phyloP scores from a whole-genome alignment of 2,888 invertebrate species.

The Lycocerus yunnanus region DNA sequence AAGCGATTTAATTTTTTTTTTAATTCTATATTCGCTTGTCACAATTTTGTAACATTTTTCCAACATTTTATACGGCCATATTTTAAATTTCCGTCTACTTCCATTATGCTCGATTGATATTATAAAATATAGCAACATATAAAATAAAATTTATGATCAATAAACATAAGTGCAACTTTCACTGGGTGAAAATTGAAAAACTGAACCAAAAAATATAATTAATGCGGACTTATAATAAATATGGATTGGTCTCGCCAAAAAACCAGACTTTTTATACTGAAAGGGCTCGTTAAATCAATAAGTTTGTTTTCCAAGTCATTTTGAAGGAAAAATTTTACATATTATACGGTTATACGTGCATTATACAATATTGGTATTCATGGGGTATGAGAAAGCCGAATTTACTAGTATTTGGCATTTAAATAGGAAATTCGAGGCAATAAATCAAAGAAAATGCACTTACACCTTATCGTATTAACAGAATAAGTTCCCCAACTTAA shows the following conservation, averaged over 20 bases:
- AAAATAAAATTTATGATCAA: background rate
- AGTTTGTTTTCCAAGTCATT: background rate
- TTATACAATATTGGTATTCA: slow-evolving; percentile 16
- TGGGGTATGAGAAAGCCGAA: slow-evolving; percentile 12
- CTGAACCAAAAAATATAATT: background rate
- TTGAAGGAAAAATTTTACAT: background rate
- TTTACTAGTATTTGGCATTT: slow-evolving; percentile 10
- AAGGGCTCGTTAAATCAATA: background rate
- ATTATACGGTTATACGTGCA: background rate
- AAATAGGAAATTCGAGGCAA: slow-evolving; percentile 12
- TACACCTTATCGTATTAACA: background rate
- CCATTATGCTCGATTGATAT: background rate
- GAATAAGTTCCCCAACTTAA: background rate
- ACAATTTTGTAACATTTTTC: background rate
- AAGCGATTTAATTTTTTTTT: background rate
- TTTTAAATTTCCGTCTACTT: background rate
- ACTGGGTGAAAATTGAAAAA: background rate
- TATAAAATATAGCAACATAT: no score
- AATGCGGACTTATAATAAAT: background rate
- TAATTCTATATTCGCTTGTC: background rate
- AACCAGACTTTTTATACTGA: background rate
- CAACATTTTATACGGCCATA: background rate
- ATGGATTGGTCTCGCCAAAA: background rate
- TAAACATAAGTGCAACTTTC: background rate
- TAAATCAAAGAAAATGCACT: slow-evolving; percentile 14